Percentiles rank a stretch among this genome's conserved stretches.
These are phyloP conservation scores for Clarias macrocephalus DNA, from an alignment of 2,113 vertebrate species.

Conservation along the genomic window DNA sequence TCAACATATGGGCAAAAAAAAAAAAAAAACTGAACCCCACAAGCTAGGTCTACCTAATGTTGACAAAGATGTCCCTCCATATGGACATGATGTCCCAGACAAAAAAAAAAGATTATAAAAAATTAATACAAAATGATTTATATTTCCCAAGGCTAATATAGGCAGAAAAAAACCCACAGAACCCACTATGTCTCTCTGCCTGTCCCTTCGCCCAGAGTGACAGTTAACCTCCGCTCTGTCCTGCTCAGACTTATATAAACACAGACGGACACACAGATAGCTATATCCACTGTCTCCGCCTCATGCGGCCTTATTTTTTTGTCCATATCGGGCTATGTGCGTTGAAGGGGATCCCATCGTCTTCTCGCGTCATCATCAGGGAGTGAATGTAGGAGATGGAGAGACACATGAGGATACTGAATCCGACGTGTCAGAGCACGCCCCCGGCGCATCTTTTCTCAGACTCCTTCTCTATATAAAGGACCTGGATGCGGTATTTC, in stretches of 20 bases:
- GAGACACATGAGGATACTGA: constrained; percentile 26
- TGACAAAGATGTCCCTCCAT: neutral
- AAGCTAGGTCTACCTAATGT: neutral
- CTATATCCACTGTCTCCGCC: constrained; percentile 58
- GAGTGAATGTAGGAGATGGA: constrained; percentile 39
- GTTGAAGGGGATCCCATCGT: constrained; percentile 79
- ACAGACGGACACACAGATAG: neutral
- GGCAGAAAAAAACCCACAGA: neutral
- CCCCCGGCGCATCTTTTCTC: constrained; percentile 41
- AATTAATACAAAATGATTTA: neutral
- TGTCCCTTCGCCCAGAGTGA: neutral
- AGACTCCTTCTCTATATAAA: constrained; percentile 49
- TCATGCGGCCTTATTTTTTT: constrained; percentile 68
- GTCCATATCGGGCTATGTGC: constrained; percentile 83
- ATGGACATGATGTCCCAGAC: too few species aligned
- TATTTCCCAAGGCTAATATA: neutral
- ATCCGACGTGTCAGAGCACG: constrained; percentile 34
- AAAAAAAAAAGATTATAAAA: neutral
- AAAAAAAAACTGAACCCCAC: neutral
- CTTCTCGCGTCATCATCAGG: constrained; percentile 71
- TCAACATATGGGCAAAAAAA: neutral
- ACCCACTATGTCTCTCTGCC: neutral
- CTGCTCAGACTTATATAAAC: constrained; percentile 10
- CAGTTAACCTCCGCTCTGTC: constrained; percentile 1
- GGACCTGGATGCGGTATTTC: constrained; percentile 14